Evolutionary conservation across 2,888 invertebrate genomes (phyloP).

Genomic region (Octonoba sinensis): DNA sequence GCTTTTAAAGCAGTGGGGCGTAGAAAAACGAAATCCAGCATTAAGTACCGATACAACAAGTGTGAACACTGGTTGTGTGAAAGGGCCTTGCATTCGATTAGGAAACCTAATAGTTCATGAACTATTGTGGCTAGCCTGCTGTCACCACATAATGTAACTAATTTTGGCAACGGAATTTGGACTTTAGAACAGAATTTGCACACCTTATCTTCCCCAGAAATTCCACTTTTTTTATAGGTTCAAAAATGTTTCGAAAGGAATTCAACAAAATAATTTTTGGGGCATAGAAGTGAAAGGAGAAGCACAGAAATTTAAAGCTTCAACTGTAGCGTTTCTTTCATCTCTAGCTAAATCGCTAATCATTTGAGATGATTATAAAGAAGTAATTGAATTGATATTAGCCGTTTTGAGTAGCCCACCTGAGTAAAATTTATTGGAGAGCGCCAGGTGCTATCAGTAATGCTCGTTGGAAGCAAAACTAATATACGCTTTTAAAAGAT

Average conservation of each 20-base stretch:
- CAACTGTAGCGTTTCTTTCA: slow-evolving; percentile 4
- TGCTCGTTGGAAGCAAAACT: slow-evolving; percentile 4
- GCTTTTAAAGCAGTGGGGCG: slow-evolving; percentile 6
- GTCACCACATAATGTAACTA: slow-evolving; percentile 3
- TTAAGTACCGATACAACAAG: too few species aligned
- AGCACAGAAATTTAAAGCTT: neutral
- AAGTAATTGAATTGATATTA: slow-evolving; percentile 5
- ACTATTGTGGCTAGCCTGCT: slow-evolving; percentile 11
- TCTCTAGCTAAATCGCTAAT: neutral
- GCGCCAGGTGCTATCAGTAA: slow-evolving; percentile 5
- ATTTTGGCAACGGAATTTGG: neutral
- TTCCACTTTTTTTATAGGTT: slow-evolving; percentile 1
- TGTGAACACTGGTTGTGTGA: neutral
- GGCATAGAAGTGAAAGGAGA: neutral
- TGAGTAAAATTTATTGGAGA: neutral
- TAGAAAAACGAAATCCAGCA: slow-evolving; percentile 1
- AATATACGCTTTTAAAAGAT: slow-evolving; percentile 3
- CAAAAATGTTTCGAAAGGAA: slow-evolving; percentile 3
- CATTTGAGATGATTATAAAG: slow-evolving; percentile 5
- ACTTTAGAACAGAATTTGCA: neutral
- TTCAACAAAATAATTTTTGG: slow-evolving; percentile 2
- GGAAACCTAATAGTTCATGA: neutral
- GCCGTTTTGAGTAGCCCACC: neutral
- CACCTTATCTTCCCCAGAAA: neutral
- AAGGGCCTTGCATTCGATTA: neutral